Evolutionary conservation across 2,797 vertebrate species (phyloP), one percentile per base, ranked within the genome.

Genomic region (Megalops cyprinoides): DNA sequence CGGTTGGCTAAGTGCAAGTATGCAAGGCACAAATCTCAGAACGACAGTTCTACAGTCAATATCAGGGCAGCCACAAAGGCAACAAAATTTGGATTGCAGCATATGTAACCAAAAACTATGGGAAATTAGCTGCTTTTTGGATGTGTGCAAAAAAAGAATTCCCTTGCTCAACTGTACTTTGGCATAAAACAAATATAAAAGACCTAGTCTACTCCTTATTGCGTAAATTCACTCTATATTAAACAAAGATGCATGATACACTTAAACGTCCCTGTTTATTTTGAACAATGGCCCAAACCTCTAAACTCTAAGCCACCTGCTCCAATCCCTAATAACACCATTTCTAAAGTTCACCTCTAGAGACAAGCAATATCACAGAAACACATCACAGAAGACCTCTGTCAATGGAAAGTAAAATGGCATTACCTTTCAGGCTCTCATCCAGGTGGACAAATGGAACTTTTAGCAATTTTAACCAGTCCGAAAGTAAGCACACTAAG

Each of bases 371-470:
- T 49, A 49, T 48, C 12, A 74, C 46, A 74, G 20, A 5, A 46
- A 42, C 9, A 18, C 25, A 31, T 7, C 7, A 51, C 18, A 51
- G 49, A 15, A 49, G 31, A 39, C 71, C 28, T 25, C 39, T 23
- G 5, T 44, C 71, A 74, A 44, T 76, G 48, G 48, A 80, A 85
- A 84, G 58, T 28, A 14, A 34, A 5, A 65, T 20, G 58, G 34
- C 4, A 73, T 85, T 87, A 86, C 84, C 88, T 87, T 82, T 88
- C 82, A 84, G 79, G 42, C 67, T 56, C 60, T 79, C 78, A 81
- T 87, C 55, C 79, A 83, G 74, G 79, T 44, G 78, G 1, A 65
- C 74, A 75, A 31, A 31, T n/a, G n/a, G 58, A 79, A 79, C 25
- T 51, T 69, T 9, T 51, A 51, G 49, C 25, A 28, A 49, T 31